These are phyloP conservation scores for Phoeniculus purpureus DNA, from an alignment of 2,797 vertebrate species.

Conservation along the genomic window DNA sequence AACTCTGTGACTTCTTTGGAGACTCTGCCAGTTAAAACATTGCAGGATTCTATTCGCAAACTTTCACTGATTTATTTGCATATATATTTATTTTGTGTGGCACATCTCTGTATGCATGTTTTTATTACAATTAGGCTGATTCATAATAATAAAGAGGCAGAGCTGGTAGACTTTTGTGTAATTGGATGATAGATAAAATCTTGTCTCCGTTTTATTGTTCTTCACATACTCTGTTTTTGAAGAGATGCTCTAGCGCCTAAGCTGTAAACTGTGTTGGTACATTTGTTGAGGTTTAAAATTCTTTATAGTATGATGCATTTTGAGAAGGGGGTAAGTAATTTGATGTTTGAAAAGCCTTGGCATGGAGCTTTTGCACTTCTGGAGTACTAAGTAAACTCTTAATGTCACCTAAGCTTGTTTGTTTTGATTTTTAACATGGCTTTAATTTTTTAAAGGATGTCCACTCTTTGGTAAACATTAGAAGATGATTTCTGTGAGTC, in stretches of 20 bases:
- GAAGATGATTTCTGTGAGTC: background rate
- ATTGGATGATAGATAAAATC: background rate
- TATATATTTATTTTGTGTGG: background rate
- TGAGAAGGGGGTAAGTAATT: slow-evolving; percentile 16
- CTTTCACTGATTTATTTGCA: background rate
- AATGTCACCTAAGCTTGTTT: background rate
- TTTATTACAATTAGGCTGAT: background rate
- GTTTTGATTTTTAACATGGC: background rate
- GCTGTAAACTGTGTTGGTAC: background rate
- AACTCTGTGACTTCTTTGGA: background rate
- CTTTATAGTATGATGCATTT: background rate
- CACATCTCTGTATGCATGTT: background rate
- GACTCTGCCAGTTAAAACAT: background rate
- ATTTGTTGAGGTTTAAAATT: background rate
- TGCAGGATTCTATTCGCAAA: background rate
- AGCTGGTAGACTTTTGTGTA: background rate
- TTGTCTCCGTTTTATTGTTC: background rate
- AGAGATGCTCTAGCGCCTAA: background rate
- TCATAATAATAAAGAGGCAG: background rate
- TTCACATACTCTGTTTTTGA: background rate
- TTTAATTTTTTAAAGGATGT: slow-evolving; percentile 8
- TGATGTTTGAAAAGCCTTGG: background rate
- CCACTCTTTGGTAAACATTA: background rate
- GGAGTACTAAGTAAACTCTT: background rate
- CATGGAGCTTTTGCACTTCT: background rate